phyloP scores from a whole-genome alignment of 2,797 vertebrate genomes.

The Rallus crepitans region DNA sequence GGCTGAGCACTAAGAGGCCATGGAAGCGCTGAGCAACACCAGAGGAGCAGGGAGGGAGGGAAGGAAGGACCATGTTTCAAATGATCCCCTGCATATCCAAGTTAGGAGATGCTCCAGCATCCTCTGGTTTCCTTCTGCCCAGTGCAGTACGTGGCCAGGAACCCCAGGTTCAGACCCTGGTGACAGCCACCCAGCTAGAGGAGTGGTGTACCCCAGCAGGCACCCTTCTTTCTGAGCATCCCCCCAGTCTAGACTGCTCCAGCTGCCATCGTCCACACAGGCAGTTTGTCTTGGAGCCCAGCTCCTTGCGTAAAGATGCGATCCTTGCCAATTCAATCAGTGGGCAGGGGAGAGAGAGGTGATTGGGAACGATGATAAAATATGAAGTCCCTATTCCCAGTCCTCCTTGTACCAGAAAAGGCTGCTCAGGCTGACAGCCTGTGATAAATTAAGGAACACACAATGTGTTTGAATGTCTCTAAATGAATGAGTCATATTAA shows the following conservation, averaged over 20 bases:
- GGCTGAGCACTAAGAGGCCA: neutral
- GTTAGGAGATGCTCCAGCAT: accelerated
- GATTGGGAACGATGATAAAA: conserved; percentile 5
- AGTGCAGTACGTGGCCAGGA: accelerated
- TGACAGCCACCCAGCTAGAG: neutral
- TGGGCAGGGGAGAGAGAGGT: neutral
- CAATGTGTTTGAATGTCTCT: neutral
- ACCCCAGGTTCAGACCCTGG: accelerated
- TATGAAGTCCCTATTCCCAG: conserved; percentile 32
- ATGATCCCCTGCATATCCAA: accelerated
- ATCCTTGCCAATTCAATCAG: conserved; percentile 32
- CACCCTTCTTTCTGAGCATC: neutral
- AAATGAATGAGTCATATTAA: conserved; percentile 63
- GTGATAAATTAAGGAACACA: conserved; percentile 41
- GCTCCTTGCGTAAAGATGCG: neutral
- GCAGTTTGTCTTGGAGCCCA: conserved; percentile 51
- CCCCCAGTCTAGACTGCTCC: conserved; percentile 54
- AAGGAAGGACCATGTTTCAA: neutral
- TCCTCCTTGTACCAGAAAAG: neutral
- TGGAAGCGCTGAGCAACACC: accelerated
- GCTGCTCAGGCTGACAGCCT: neutral
- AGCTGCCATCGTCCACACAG: conserved; percentile 1
- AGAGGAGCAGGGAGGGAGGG: neutral
- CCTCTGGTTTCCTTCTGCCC: neutral
- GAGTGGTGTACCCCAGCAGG: neutral